phyloP scores from a whole-genome alignment of 2,113 vertebrate species.

The Cyphomyrus discorhynchus region DNA sequence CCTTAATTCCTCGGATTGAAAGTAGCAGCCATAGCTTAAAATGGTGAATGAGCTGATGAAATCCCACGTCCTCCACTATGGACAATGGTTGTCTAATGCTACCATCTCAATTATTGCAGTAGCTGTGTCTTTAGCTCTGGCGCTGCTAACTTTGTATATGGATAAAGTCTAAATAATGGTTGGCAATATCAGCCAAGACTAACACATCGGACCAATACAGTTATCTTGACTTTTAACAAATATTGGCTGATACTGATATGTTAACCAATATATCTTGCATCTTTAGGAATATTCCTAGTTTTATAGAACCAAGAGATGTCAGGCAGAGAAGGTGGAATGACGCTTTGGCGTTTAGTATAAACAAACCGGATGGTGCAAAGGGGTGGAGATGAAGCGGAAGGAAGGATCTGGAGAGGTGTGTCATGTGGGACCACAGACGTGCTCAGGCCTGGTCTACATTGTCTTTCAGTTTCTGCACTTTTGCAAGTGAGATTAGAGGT shows the following conservation, averaged over 20 bases:
- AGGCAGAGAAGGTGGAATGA: background rate
- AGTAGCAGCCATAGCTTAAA: background rate
- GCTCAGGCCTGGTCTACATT: constrained; percentile 54
- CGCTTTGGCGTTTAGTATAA: background rate
- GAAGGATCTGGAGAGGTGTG: background rate
- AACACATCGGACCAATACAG: background rate
- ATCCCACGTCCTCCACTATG: background rate
- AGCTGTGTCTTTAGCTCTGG: background rate
- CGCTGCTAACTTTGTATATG: background rate
- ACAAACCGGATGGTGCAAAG: background rate
- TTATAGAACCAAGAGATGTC: background rate
- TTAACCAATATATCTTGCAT: background rate
- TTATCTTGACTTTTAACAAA: background rate
- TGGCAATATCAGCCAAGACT: background rate
- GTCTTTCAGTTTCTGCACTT: constrained; percentile 45
- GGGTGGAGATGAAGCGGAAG: background rate
- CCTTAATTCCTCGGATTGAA: background rate
- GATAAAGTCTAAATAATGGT: background rate
- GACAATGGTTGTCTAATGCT: background rate
- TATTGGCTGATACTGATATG: background rate
- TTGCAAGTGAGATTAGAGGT: constrained; percentile 39
- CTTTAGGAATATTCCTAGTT: background rate
- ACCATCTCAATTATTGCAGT: background rate
- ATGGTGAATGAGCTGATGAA: background rate
- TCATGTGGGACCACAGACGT: constrained; percentile 53